phyloP scores from a whole-genome alignment of 2,113 vertebrate genomes.

The Amphiprion ocellaris region DNA sequence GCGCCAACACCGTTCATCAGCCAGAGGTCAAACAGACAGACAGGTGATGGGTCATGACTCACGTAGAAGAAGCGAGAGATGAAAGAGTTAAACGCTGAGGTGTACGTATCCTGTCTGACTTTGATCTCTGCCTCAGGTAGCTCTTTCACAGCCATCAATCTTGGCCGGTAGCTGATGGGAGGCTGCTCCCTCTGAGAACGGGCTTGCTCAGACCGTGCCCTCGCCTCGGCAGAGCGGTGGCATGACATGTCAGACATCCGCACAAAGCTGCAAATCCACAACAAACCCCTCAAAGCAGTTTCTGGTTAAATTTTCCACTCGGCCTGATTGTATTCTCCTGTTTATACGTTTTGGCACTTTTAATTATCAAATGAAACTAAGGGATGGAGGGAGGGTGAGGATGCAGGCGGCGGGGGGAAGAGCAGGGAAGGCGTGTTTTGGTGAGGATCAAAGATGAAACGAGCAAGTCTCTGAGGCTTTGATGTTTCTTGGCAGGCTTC shows the following conservation, averaged over 20 bases:
- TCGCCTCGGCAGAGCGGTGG: conserved; percentile 28
- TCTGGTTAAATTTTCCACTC: conserved; percentile 32
- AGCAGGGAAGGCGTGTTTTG: conserved; percentile 56
- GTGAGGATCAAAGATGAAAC: conserved; percentile 79
- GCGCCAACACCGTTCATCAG: conserved; percentile 40
- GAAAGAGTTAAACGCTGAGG: conserved; percentile 82
- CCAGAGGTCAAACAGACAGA: conserved; percentile 64
- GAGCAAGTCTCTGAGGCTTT: conserved; percentile 70
- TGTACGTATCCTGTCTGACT: conserved; percentile 75
- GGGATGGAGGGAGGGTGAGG: not conserved
- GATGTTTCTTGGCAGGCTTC: conserved; percentile 80
- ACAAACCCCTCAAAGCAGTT: conserved; percentile 28
- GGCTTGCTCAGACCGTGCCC: conserved; percentile 71
- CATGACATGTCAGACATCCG: conserved; percentile 21
- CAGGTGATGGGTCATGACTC: conserved; percentile 72
- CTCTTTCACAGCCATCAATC: conserved; percentile 78
- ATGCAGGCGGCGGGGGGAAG: conserved; percentile 33
- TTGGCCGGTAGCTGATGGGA: conserved; percentile 64
- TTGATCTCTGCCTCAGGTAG: conserved; percentile 84
- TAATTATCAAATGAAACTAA: conserved; percentile 9
- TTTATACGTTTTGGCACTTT: conserved; percentile 18
- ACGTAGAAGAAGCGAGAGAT: conserved; percentile 66
- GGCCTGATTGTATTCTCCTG: conserved; percentile 18
- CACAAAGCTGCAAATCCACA: conserved; percentile 3
- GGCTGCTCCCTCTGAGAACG: conserved; percentile 57